Percentiles rank a stretch among this genome's conserved stretches.
phyloP scores from a whole-genome alignment of 1,140 invertebrate species.

The Tribolium castaneum region DNA sequence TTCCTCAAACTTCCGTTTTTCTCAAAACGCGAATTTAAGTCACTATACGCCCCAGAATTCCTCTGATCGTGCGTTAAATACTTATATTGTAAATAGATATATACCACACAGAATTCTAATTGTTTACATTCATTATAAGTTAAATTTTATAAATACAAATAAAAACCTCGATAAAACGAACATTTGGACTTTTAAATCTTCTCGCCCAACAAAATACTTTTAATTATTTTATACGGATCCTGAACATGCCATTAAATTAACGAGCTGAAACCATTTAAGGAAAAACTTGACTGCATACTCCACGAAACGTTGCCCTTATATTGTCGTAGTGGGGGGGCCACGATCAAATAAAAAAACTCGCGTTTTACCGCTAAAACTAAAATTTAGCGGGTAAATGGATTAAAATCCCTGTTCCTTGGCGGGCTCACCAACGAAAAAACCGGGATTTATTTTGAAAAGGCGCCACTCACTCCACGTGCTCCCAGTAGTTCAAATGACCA shows the following conservation, averaged over 20 bases:
- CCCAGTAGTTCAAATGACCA: background rate
- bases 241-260: constrained; percentile 29
- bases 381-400: constrained; percentile 29
- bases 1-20: background rate
- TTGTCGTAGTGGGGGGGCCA: constrained; percentile 15
- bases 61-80: background rate
- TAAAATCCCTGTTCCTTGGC: constrained; percentile 26
- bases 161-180: constrained; percentile 4
- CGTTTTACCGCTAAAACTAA: constrained; percentile 17
- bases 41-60: background rate
- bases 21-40: background rate
- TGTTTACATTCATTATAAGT: background rate
- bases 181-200: background rate
- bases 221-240: constrained; percentile 28
- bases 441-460: background rate
- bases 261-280: constrained; percentile 19
- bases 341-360: background rate
- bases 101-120: background rate
- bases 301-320: constrained; percentile 21
- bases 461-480: constrained; percentile 9
- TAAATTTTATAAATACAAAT: constrained; percentile 2
- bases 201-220: background rate
- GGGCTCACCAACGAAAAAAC: constrained; percentile 6
- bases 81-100: constrained; percentile 7
- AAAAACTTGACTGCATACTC: constrained; percentile 34